These are phyloP conservation scores for Caenorhabditis sp. DNA, from an alignment of 2,888 invertebrate species.

Conservation along the genomic window DNA sequence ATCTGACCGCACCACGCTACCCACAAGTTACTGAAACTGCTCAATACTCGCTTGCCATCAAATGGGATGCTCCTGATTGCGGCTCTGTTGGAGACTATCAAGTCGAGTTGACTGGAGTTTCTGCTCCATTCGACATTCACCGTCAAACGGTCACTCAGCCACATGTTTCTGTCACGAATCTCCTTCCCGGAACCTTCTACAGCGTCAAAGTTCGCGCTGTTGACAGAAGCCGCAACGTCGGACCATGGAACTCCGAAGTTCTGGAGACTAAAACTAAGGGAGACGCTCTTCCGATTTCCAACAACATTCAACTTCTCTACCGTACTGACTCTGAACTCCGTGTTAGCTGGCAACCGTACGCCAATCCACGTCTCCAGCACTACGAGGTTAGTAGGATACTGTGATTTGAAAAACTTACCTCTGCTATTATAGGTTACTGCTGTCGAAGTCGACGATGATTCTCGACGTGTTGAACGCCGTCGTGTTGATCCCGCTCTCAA, in stretches of 20 bases:
- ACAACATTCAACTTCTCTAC: conserved; percentile 74
- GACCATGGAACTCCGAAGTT: conserved; percentile 81
- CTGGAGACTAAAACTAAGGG: conserved; percentile 81
- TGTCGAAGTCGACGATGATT: conserved; percentile 69
- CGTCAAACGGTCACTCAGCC: conserved; percentile 82
- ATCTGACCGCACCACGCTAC: conserved; percentile 80
- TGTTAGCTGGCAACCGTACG: conserved; percentile 77
- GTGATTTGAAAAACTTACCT: neutral
- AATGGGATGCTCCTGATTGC: conserved; percentile 83
- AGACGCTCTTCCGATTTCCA: conserved; percentile 74
- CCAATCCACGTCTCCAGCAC: conserved; percentile 79
- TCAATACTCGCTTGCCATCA: conserved; percentile 79
- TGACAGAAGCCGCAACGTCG: conserved; percentile 77
- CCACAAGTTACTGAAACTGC: conserved; percentile 77
- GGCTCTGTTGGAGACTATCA: conserved; percentile 82
- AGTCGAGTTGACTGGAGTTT: conserved; percentile 79
- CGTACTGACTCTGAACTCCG: conserved; percentile 77
- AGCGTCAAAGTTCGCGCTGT: conserved; percentile 80
- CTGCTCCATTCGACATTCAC: conserved; percentile 81
- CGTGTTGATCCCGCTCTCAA: conserved; percentile 76
- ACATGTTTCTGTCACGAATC: conserved; percentile 80
- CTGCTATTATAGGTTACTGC: conserved; percentile 66
- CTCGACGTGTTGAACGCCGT: conserved; percentile 73
- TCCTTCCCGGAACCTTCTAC: conserved; percentile 82
- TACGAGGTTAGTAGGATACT: conserved; percentile 72